Conservation (phyloP, 1,140 invertebrate genomes). For the Globodera rostochiensis region DNA sequence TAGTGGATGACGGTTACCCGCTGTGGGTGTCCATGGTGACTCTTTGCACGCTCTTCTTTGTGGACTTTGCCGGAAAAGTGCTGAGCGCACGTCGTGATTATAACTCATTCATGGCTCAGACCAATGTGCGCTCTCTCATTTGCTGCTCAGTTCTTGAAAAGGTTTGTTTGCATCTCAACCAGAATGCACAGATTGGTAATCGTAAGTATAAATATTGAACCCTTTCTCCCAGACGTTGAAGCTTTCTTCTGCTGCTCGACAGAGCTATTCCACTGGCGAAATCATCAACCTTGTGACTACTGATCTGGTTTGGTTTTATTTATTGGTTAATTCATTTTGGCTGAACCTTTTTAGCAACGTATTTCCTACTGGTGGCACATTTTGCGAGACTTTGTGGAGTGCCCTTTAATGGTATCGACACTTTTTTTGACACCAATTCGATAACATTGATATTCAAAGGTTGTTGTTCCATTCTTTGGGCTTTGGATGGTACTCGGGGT, state of each 20-base stretch:
- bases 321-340: neutral
- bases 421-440: neutral
- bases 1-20: neutral
- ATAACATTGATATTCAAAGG: neutral
- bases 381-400: slow-evolving; percentile 37
- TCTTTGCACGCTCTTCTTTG: slow-evolving; percentile 15
- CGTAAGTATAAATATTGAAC: neutral
- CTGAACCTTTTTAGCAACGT: neutral
- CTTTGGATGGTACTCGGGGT: slow-evolving; percentile 34
- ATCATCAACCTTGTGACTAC: slow-evolving; percentile 41
- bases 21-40: slow-evolving; percentile 27
- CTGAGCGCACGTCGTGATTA: slow-evolving; percentile 23
- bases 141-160: slow-evolving; percentile 38
- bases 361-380: slow-evolving; percentile 36
- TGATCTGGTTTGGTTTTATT: slow-evolving; percentile 14
- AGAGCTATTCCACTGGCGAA: slow-evolving; percentile 39
- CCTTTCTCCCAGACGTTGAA: slow-evolving; percentile 35
- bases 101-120: slow-evolving; percentile 29
- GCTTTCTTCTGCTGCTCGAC: slow-evolving; percentile 36
- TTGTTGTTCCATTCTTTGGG: neutral
- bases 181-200: too few relatives aligned
- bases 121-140: slow-evolving; percentile 27
- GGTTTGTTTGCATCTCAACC: slow-evolving; percentile 24
- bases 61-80: slow-evolving; percentile 28
- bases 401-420: slow-evolving; percentile 37